Percentiles rank a stretch among this genome's conserved stretches.
Evolutionary conservation across 2,888 invertebrate genomes (phyloP).

Genomic region (Nomada ferruginata): DNA sequence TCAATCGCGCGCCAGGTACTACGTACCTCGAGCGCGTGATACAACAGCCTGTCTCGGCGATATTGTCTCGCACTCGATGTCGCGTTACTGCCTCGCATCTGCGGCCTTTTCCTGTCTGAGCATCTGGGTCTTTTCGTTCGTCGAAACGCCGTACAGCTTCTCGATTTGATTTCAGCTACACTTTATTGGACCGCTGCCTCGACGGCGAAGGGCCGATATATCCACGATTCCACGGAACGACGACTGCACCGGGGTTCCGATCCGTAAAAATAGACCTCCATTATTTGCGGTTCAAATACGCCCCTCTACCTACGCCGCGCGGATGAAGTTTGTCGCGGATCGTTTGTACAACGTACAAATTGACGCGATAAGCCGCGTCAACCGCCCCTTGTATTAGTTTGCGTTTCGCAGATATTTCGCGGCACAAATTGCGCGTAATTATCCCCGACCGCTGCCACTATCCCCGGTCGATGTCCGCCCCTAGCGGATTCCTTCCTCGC

Average conservation of each 20-base stretch:
- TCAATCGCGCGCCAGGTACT: conserved; percentile 77
- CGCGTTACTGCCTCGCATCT: conserved; percentile 55
- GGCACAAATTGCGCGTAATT: conserved; percentile 11
- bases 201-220: conserved; percentile 26
- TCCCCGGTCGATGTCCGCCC: not conserved
- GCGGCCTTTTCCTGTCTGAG: conserved; percentile 47
- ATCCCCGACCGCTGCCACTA: not conserved
- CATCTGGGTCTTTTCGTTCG: conserved; percentile 55
- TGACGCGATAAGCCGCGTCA: conserved; percentile 23
- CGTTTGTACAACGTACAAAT: conserved; percentile 33
- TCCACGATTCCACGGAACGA: not conserved
- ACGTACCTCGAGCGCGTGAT: conserved; percentile 62
- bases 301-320: not conserved
- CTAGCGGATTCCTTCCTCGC: not conserved
- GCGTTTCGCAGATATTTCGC: conserved; percentile 29
- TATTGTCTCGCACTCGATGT: conserved; percentile 68
- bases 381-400: conserved; percentile 20
- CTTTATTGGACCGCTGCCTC: conserved; percentile 47
- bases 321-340: conserved; percentile 19
- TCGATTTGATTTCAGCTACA: conserved; percentile 42
- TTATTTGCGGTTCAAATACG: conserved; percentile 32
- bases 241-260: not conserved
- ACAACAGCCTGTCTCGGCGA: conserved; percentile 52
- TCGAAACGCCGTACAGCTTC: conserved; percentile 37
- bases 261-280: conserved; percentile 39